phyloP scores from a whole-genome alignment of 2,113 vertebrate species.

The Herpailurus yagouaroundi region DNA sequence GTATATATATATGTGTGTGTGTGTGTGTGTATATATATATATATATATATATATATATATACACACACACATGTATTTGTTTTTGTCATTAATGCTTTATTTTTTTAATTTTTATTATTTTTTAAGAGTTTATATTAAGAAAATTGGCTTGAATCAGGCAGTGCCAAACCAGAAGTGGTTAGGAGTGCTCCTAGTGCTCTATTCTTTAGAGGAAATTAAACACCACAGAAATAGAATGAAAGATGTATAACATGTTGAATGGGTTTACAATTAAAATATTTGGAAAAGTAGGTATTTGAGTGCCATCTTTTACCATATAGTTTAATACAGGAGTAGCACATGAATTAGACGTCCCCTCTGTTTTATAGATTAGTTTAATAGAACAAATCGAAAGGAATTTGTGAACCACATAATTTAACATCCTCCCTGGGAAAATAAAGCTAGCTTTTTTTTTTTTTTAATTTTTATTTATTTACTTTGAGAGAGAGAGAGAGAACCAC shows the following conservation, averaged over 20 bases:
- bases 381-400: conserved; percentile 41
- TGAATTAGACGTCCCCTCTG: neutral
- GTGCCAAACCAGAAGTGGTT: neutral
- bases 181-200: conserved; percentile 24
- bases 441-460: neutral
- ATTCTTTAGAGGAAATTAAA: conserved; percentile 51
- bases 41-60: neutral
- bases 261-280: conserved; percentile 42
- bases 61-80: neutral
- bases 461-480: too few relatives aligned
- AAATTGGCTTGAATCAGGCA: neutral
- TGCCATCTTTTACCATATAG: conserved; percentile 15
- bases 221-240: conserved; percentile 22
- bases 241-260: neutral
- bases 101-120: neutral
- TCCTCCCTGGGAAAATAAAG: conserved; percentile 12
- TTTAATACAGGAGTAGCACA: neutral
- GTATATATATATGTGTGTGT: neutral
- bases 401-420: conserved; percentile 11
- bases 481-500: too few relatives aligned
- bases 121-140: neutral
- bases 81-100: conserved; percentile 27
- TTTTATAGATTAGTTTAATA: conserved; percentile 44
- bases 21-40: neutral
- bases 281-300: conserved; percentile 30